phyloP scores from a whole-genome alignment of 2,888 invertebrate genomes.

The Drosophila falleni region DNA sequence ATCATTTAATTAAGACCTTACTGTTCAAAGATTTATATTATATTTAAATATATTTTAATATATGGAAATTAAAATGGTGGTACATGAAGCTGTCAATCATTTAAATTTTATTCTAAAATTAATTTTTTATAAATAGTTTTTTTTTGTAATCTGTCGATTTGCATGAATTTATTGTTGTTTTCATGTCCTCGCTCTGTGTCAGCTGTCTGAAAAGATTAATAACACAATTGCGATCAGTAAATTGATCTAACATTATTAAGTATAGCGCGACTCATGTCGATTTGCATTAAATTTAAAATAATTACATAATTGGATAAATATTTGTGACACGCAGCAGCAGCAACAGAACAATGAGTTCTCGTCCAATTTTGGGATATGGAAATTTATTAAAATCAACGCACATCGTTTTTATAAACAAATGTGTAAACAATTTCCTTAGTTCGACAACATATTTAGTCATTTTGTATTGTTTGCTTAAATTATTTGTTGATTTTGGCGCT shows the following conservation, averaged over 20 bases:
- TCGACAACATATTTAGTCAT: slow-evolving; percentile 66
- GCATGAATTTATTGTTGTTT: slow-evolving; percentile 23
- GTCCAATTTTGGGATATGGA: slow-evolving; percentile 50
- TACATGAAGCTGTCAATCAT: slow-evolving; percentile 51
- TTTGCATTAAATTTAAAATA: slow-evolving; percentile 70
- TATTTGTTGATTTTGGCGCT: slow-evolving; percentile 53
- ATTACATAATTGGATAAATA: slow-evolving; percentile 76
- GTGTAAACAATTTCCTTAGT: slow-evolving; percentile 43
- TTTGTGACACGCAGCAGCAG: slow-evolving; percentile 68
- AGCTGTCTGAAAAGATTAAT: slow-evolving; percentile 71
- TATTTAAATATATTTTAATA: not conserved
- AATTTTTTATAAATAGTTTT: slow-evolving; percentile 20
- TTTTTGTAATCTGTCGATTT: slow-evolving; percentile 26
- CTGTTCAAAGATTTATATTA: too few relatives aligned
- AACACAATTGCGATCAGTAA: slow-evolving; percentile 54
- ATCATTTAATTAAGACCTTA: too few relatives aligned
- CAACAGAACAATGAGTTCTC: slow-evolving; percentile 43
- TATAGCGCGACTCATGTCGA: slow-evolving; percentile 53
- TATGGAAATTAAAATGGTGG: not conserved
- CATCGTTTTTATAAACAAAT: slow-evolving; percentile 70
- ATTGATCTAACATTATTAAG: slow-evolving; percentile 56
- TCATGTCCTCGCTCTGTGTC: slow-evolving; percentile 63
- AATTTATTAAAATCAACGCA: slow-evolving; percentile 67
- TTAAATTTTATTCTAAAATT: not conserved
- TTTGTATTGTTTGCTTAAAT: slow-evolving; percentile 54